Conservation (phyloP, 2,113 vertebrate species). For the Pelusios castaneus region DNA sequence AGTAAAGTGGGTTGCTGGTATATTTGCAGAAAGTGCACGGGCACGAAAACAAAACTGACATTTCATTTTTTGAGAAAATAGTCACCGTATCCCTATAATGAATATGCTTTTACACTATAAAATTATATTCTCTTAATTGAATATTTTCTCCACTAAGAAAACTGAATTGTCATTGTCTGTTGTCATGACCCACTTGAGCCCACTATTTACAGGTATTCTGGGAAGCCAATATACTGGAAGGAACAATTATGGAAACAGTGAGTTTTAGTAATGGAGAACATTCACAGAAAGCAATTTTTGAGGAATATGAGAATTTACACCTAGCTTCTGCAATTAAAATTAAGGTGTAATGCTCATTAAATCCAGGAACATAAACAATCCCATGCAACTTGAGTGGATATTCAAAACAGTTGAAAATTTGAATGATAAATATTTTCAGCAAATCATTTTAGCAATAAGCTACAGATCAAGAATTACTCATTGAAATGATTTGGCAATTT, state of each 20-base stretch:
- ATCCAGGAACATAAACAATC: background rate
- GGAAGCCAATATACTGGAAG: background rate
- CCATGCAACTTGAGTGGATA: background rate
- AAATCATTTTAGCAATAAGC: background rate
- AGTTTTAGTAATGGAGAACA: background rate
- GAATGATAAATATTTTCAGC: slow-evolving; percentile 11
- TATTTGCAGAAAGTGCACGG: background rate
- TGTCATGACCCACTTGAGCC: background rate
- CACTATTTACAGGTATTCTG: background rate
- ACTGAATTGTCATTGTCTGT: background rate
- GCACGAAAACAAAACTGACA: background rate
- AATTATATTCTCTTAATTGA: background rate
- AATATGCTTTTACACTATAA: background rate
- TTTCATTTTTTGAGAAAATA: background rate
- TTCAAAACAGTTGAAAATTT: background rate
- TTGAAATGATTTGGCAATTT: background rate
- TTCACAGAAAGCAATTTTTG: background rate
- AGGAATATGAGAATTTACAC: background rate
- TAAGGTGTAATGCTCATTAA: background rate
- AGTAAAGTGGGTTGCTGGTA: background rate
- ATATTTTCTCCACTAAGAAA: background rate
- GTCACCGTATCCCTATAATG: background rate
- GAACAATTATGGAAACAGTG: background rate
- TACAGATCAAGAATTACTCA: background rate
- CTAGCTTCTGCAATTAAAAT: background rate